phyloP scores from a whole-genome alignment of 2,888 invertebrate species.

The Hecatera dysodea region DNA sequence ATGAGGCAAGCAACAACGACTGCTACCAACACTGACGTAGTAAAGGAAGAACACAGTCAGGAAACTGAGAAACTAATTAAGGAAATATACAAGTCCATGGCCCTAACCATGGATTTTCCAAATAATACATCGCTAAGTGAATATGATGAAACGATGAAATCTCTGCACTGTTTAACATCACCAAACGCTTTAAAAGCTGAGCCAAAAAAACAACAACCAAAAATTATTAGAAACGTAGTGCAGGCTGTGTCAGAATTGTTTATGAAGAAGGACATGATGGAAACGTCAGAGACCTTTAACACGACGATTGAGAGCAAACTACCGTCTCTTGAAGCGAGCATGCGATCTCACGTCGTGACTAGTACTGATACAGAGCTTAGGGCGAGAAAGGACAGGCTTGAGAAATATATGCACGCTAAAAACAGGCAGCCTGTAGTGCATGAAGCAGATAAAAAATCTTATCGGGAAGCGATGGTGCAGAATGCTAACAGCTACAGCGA shows the following conservation, averaged over 20 bases:
- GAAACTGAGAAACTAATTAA: constrained; percentile 84
- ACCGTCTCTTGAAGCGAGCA: constrained; percentile 47
- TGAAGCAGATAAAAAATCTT: constrained; percentile 14
- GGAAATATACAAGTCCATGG: constrained; percentile 86
- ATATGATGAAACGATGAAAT: constrained; percentile 60
- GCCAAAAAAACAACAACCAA: constrained; percentile 48
- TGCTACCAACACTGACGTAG: constrained; percentile 79
- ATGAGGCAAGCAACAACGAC: constrained; percentile 67
- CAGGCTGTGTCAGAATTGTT: constrained; percentile 71
- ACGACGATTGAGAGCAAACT: constrained; percentile 59
- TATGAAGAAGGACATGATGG: constrained; percentile 63
- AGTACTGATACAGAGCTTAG: constrained; percentile 50
- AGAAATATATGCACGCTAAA: constrained; percentile 32
- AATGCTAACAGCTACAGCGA: constrained; percentile 43
- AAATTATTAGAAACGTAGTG: constrained; percentile 52
- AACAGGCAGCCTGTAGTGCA: constrained; percentile 28
- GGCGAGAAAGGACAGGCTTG: constrained; percentile 29
- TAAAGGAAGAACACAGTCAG: constrained; percentile 64
- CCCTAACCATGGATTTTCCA: constrained; percentile 73
- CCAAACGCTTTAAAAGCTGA: constrained; percentile 39
- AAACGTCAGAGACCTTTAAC: constrained; percentile 63
- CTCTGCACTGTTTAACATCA: constrained; percentile 35
- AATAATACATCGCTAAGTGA: constrained; percentile 73
- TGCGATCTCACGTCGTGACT: constrained; percentile 39
- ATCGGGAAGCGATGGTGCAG: constrained; percentile 34